Base-by-base conservation (phyloP, 2,113 vertebrate genomes). In the Phasianus colchicus region DNA sequence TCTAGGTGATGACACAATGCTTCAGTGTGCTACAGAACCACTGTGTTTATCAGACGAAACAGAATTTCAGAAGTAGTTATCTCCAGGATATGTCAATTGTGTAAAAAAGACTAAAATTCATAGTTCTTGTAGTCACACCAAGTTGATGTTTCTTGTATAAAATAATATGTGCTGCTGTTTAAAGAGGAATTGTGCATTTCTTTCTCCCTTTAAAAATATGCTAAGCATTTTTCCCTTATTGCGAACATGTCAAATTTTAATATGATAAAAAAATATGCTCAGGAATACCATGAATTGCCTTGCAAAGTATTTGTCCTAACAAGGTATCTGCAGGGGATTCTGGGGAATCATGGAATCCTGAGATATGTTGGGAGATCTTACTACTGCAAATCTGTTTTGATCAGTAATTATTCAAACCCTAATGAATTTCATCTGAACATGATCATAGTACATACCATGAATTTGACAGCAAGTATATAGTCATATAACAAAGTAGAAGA, bases 21-120 rank as follows among this genome's bases (percentile, higher is more conserved):
- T 90, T 42, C 43, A 88, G 57, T 52, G 52, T 40, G 40, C 83
- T 96, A 85, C 83, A 83, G 90, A 96, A 65, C 60, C 13, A 4
- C 48, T 48, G 12, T 83, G 88, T 91, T 97, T 93, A 96, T 86
- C 52, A 92, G 83, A 91, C 91, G 71, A 96, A 92, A 94, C 32
- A 80, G 69, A 82, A 43, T 71, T 90, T 77, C 73, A 86, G 91
- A 61, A 90, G 80, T 55, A 94, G 64, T 80, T 84, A 71, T 66
- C 85, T 90, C 73, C 69, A 94, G 80, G 61, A 86, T 81, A 80
- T 89, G 34, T 76, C 71, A 76, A 55, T 4, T 45, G 19, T 2
- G 0, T 55, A 87, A 64, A 91, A 45, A 58, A 94, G 36, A 66
- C n/a, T 58, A 57, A 85, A 96, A 65, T 30, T 16, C 50, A 29